Percentiles rank a stretch among this genome's conserved stretches.
Evolutionary conservation across 2,113 vertebrate species (phyloP).

Genomic region (Platanista minor): DNA sequence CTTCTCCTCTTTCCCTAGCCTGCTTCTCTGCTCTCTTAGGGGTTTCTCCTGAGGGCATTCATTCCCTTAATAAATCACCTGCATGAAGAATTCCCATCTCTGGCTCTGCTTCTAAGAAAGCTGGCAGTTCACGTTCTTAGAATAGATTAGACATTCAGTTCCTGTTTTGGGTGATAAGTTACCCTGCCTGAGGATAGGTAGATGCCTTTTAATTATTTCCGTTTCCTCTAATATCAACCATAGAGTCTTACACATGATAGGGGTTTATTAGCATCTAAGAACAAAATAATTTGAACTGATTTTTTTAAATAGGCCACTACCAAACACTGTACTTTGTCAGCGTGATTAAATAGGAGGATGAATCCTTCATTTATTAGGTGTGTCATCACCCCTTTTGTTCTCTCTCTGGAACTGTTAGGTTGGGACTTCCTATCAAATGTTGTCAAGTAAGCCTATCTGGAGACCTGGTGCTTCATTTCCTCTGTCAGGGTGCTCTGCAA

Average conservation of each 20-base stretch:
- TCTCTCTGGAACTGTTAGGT: background rate
- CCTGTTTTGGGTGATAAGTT: background rate
- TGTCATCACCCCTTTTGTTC: background rate
- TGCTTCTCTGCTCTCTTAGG: background rate
- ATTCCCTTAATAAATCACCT: background rate
- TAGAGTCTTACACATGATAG: background rate
- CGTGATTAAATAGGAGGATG: background rate
- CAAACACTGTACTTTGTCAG: background rate
- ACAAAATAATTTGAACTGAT: background rate
- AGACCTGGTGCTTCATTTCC: accelerated
- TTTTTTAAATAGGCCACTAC: background rate
- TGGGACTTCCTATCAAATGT: background rate
- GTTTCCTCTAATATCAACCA: background rate
- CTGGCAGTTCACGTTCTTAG: background rate
- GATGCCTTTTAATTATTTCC: background rate
- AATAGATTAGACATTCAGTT: background rate
- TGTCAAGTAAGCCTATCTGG: background rate
- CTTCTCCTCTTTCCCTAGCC: too few species aligned
- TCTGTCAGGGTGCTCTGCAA: background rate
- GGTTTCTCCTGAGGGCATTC: background rate
- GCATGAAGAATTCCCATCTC: background rate
- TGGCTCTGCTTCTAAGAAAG: background rate
- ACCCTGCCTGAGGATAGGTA: background rate
- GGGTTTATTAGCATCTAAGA: background rate
- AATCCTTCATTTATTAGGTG: background rate